Evolutionary conservation across 2,113 vertebrate species (phyloP).

Genomic region (Odobenus rosmarus): DNA sequence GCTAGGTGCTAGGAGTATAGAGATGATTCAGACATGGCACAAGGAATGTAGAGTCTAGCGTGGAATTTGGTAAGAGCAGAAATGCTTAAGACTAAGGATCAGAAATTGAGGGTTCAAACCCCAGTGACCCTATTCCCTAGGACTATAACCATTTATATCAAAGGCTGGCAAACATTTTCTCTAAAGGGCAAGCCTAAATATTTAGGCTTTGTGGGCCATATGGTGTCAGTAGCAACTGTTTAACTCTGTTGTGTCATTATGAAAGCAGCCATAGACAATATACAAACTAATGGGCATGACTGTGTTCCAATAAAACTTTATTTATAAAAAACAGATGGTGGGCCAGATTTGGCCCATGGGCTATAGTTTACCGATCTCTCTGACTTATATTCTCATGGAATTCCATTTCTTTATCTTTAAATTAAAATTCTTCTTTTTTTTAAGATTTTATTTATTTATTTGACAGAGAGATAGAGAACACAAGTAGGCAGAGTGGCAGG

Average conservation of each 20-base stretch:
- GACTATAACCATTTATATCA: background rate
- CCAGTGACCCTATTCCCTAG: background rate
- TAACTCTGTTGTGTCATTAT: background rate
- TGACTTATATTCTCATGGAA: background rate
- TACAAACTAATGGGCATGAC: background rate
- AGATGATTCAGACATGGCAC: background rate
- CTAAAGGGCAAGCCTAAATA: background rate
- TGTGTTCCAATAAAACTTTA: background rate
- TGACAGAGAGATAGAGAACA: too few relatives aligned
- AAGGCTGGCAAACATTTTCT: background rate
- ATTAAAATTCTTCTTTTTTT: background rate
- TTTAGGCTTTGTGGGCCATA: background rate
- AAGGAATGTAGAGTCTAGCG: background rate
- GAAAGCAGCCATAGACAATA: background rate
- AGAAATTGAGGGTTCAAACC: background rate
- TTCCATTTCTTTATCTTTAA: slow-evolving; percentile 1
- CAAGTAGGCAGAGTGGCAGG: too few relatives aligned
- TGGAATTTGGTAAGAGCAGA: background rate
- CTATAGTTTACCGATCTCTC: background rate
- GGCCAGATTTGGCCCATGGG: background rate
- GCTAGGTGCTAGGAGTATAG: background rate
- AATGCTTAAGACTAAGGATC: background rate
- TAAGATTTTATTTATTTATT: too few relatives aligned
- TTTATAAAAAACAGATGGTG: background rate
- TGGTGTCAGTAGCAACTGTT: background rate